Evolutionary conservation across 2,797 vertebrate genomes (phyloP).

Genomic region (Mycteria americana): DNA sequence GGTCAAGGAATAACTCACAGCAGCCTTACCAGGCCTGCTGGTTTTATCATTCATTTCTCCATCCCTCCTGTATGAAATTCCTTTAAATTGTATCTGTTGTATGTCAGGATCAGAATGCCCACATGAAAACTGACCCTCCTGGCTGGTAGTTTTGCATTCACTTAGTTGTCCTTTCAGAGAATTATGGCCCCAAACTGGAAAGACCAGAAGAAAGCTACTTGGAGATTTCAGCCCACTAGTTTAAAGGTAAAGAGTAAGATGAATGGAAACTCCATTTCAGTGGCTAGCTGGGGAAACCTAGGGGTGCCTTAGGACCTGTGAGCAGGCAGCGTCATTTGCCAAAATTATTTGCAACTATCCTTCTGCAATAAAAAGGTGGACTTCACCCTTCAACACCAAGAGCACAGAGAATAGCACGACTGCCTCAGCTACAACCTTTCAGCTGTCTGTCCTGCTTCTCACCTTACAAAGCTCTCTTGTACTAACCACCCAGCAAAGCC

Average conservation of each 20-base stretch:
- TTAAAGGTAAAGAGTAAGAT: neutral
- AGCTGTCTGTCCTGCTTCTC: neutral
- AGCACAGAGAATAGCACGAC: accelerated
- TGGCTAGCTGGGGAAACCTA: neutral
- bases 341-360: neutral
- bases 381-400: neutral
- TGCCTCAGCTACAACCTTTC: neutral
- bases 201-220: neutral
- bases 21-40: neutral
- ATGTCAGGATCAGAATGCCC: neutral
- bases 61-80: neutral
- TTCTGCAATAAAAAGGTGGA: neutral
- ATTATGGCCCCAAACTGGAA: neutral
- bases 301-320: neutral
- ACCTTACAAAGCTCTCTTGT: neutral
- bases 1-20: slow-evolving; percentile 4
- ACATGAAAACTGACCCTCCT: neutral
- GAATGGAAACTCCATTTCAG: neutral
- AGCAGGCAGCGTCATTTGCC: neutral
- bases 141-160: neutral
- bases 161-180: neutral
- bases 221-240: neutral
- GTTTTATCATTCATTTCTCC: neutral
- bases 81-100: neutral
- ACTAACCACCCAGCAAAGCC: neutral